Base-by-base conservation (phyloP, 2,113 vertebrate genomes). In the Stegastes partitus region DNA sequence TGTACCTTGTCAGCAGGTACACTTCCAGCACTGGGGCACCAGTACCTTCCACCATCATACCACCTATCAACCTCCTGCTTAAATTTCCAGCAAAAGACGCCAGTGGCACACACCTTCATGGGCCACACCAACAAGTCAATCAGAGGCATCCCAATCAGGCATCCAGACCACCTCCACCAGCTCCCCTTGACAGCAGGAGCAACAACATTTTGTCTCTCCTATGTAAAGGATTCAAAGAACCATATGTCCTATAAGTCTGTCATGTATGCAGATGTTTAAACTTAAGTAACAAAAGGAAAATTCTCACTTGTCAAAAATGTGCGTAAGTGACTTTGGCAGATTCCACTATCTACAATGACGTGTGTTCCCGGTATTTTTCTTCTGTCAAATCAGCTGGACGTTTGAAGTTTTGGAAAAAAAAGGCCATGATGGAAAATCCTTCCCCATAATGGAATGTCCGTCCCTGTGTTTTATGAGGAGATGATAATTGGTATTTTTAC, bases 321-420 rank as follows among this genome's bases (percentile, higher is more conserved):
- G 21, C 56, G 4, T 54, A 49, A 87, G 62, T 74, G 73, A 77
- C 57, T 85, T 79, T 87, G 81, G 79, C 69, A 74, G 85, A 76
- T 91, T 76, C 39, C 57, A 68, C 34, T 44, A 37, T 68, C 69
- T 66, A 18, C 64, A 59, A 34, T 78, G 77, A 61, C 26, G 8
- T 12, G 62, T 44, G 59, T 76, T 71, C 82, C 64, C 53, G 0
- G 50, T 65, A 51, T 74, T 81, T 54, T 79, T 68, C 67, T 77
- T 70, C 75, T 63, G 68, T 87, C 87, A 90, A 91, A 89, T 86
- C 74, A 90, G 79, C 51, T 47, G 58, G 74, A 88, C 57, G 69
- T 69, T 84, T 74, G 58, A 84, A 79, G 63, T 22, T 55, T 75
- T 80, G 87, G n/a, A n/a, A n/a, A 75, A 88, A 85, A 87, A 87